Percentiles rank a stretch among this genome's conserved stretches.
Evolutionary conservation across 2,888 invertebrate species (phyloP).

Genomic region (Caenorhabditis sp.): DNA sequence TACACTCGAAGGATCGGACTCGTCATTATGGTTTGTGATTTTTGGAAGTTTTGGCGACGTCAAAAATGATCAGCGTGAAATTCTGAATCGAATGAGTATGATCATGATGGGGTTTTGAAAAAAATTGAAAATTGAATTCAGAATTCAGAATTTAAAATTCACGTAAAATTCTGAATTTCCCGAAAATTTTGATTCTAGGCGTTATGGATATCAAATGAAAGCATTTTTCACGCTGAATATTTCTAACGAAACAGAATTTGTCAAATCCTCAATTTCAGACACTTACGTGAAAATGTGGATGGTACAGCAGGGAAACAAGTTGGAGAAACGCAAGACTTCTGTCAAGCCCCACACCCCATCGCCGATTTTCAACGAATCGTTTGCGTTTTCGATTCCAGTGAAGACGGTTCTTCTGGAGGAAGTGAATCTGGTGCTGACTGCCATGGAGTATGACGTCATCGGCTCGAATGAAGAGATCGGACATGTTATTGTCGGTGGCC

Average conservation of each 20-base stretch:
- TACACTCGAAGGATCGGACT: slow-evolving; percentile 86
- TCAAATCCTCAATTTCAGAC: slow-evolving; percentile 64
- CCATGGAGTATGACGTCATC: slow-evolving; percentile 82
- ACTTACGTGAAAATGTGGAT: slow-evolving; percentile 83
- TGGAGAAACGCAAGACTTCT: slow-evolving; percentile 82
- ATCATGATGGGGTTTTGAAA: background rate
- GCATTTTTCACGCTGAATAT: background rate
- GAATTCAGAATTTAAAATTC: background rate
- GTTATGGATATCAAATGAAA: background rate
- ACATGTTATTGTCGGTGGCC: slow-evolving; percentile 80
- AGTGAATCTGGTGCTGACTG: slow-evolving; percentile 80
- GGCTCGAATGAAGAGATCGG: slow-evolving; percentile 82
- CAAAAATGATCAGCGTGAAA: background rate
- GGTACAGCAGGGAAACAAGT: slow-evolving; percentile 81
- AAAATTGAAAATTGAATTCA: background rate
- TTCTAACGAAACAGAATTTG: background rate
- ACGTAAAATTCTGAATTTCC: background rate
- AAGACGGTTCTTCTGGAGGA: slow-evolving; percentile 75
- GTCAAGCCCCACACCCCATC: slow-evolving; percentile 78
- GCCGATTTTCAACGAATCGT: slow-evolving; percentile 82
- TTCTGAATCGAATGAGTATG: background rate
- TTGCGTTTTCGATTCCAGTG: slow-evolving; percentile 80
- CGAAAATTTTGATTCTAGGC: background rate
- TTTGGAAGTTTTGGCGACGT: background rate
- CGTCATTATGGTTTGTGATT: slow-evolving; percentile 56